Evolutionary conservation across 92 coral and sea anemone genomes (phyloP).

Genomic region (Siderastrea radians): DNA sequence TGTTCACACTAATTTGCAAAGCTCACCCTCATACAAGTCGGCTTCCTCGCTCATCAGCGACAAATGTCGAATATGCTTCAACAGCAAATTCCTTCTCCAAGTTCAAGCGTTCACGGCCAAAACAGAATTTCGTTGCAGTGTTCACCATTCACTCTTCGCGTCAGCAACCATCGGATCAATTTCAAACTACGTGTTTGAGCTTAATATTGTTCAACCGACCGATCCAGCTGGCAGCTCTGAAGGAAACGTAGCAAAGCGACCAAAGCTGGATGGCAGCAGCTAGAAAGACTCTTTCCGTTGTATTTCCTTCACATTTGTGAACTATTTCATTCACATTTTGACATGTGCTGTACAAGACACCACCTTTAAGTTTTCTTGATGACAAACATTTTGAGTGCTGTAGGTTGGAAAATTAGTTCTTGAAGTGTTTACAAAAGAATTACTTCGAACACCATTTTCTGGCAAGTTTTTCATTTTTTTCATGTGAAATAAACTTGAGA

Average conservation of each 20-base stretch:
- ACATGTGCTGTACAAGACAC: too few relatives aligned
- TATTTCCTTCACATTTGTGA: background rate
- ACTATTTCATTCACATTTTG: background rate
- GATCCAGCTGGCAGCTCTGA: background rate
- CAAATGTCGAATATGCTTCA: background rate
- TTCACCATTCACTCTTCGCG: too few relatives aligned
- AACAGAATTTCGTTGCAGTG: too few relatives aligned
- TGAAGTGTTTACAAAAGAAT: too few relatives aligned
- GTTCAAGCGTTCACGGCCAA: background rate
- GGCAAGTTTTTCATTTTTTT: too few relatives aligned
- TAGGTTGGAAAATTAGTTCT: too few relatives aligned
- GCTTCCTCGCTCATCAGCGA: background rate
- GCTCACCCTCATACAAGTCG: too few relatives aligned
- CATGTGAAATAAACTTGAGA: too few relatives aligned
- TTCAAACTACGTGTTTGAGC: background rate
- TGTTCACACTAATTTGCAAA: background rate
- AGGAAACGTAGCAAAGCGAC: background rate
- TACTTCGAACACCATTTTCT: too few relatives aligned
- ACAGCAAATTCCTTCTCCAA: background rate
- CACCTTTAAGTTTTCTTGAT: too few relatives aligned
- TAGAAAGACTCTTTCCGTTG: background rate
- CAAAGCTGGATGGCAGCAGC: background rate
- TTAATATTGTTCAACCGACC: background rate
- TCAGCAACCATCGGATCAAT: background rate
- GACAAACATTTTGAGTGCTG: too few relatives aligned